These are phyloP conservation scores for Acanthopleura granulata DNA, from an alignment of 2,888 invertebrate genomes.

Conservation along the genomic window DNA sequence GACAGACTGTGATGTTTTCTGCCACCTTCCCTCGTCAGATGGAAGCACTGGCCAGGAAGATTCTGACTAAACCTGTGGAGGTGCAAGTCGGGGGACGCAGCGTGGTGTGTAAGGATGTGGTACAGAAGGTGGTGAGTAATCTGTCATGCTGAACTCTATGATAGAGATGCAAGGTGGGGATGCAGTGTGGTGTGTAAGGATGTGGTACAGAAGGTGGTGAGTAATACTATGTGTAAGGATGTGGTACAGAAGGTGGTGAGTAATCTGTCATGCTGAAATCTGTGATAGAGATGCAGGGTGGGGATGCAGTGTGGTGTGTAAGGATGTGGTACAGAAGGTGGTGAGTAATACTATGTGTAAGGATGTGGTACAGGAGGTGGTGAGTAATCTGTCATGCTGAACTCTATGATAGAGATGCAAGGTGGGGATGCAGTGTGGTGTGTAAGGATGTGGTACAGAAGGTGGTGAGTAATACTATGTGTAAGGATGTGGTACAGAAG, in stretches of 20 bases:
- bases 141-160: too few relatives aligned
- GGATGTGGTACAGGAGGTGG: constrained; percentile 96
- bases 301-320: too few relatives aligned
- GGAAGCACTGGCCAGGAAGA: constrained; percentile 96
- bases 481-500: constrained; percentile 95
- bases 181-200: too few relatives aligned
- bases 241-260: constrained; percentile 93
- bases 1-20: constrained; percentile 99
- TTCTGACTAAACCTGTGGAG: constrained; percentile 94
- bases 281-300: too few relatives aligned
- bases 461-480: too few relatives aligned
- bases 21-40: constrained; percentile 99
- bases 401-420: too few relatives aligned
- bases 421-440: too few relatives aligned
- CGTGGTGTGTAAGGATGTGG: constrained; percentile 97
- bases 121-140: constrained; percentile 85
- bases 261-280: background rate
- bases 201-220: constrained; percentile 72
- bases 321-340: too few relatives aligned
- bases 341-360: constrained; percentile 78
- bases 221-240: too few relatives aligned
- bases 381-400: constrained; percentile 65
- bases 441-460: too few relatives aligned
- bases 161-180: too few relatives aligned
- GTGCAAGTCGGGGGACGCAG: constrained; percentile 92